Conservation (phyloP, 2,888 invertebrate species). For the Trissolcus brochymenae region DNA sequence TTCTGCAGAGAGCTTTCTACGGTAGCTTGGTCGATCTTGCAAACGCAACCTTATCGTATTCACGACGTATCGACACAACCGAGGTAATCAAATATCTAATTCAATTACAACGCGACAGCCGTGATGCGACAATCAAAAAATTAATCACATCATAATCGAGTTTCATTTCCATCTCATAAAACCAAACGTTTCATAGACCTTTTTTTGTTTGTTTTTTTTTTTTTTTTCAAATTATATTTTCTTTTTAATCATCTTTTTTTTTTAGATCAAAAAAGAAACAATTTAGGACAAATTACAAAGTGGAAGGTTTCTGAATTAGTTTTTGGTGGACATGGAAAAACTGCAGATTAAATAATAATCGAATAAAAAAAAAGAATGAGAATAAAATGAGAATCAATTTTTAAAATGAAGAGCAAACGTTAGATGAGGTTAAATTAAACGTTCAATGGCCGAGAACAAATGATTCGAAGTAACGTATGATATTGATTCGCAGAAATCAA, state of each 20-base stretch:
- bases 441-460: conserved; percentile 10
- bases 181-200: too few relatives aligned
- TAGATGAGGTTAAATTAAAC: background rate
- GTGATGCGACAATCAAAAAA: too few relatives aligned
- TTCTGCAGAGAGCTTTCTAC: conserved; percentile 73
- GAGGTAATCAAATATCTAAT: conserved; percentile 52
- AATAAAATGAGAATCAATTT: too few relatives aligned
- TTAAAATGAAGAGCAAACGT: too few relatives aligned
- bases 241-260: too few relatives aligned
- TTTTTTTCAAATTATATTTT: too few relatives aligned
- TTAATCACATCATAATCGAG: too few relatives aligned
- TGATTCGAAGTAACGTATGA: conserved; percentile 29
- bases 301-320: too few relatives aligned
- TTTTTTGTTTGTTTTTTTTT: too few relatives aligned
- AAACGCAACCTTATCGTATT: conserved; percentile 53
- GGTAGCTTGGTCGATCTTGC: conserved; percentile 75
- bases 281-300: too few relatives aligned
- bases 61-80: conserved; percentile 50
- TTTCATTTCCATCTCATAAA: too few relatives aligned
- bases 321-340: background rate
- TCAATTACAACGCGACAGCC: conserved; percentile 36
- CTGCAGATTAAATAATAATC: background rate
- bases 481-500: conserved; percentile 80
- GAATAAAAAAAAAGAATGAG: background rate
- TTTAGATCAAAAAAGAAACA: too few relatives aligned